Evolutionary conservation across 2,113 vertebrate genomes (phyloP), one percentile per base, ranked within the genome.

Genomic region (Cichladusa arquata): DNA sequence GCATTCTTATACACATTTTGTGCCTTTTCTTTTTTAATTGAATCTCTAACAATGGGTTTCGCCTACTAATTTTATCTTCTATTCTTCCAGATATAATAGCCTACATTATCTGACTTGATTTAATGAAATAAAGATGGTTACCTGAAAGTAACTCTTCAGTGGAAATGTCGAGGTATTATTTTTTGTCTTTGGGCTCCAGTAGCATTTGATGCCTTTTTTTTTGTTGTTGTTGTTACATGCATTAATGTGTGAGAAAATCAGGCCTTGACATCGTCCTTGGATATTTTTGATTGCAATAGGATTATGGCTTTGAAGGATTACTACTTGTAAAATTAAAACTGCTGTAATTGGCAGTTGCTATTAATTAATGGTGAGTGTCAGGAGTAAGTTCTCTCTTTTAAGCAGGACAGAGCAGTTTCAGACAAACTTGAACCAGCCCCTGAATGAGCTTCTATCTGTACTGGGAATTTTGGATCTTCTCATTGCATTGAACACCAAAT

Each of bases 41-140:
- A 67, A 42, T 57, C 61, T 78, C n/a, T 93, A 92, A 94, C 65
- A 73, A 22, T 62, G 48, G 50, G 72, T 93, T 96, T 95, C 26
- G 65, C 56, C 80, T 91, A 44, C 40, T 91, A 79, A 74, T 87
- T 92, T 87, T 81, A 60, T 53, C 84, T 93, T 72, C 69, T 90
- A 24, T 93, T 92, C 71, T 74, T 84, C 70, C 54, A 23, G 17
- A 11, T 42, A 70, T 15, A 84, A 91, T 48, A 57, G 48, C 25
- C 1, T 45, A 3, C 61, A 31, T 77, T 88, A 79, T 54, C 45
- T 91, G 50, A 56, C 64, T 72, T 81, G 62, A 54, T 40, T 83
- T 91, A 76, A 73, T 71, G 71, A 91, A 91, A 56, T 80, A 73
- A 91, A 48, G 66, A 50, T 76, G 22, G 12, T 77, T 73, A 71